Evolutionary conservation across 2,888 invertebrate genomes (phyloP), one percentile per base, ranked within the genome.

Genomic region (Phalera bucephala): DNA sequence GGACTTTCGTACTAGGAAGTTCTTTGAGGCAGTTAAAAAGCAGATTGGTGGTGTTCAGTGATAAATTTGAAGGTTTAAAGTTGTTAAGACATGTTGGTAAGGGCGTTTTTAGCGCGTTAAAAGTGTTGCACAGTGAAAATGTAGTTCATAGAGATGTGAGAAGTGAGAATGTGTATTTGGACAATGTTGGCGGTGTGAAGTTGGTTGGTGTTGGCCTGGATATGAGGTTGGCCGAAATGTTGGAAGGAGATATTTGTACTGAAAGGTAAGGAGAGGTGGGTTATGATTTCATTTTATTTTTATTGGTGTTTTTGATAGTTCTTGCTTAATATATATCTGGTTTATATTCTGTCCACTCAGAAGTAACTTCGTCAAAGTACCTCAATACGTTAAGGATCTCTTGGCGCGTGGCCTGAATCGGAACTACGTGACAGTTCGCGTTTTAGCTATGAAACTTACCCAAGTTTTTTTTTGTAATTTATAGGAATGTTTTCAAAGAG

Each of bases 121-220:
- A 93, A 22, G 96, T 93, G 71, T 85, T 98, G 36, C 97, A 98
- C 71, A 91, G 93, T 55, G 94, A 94, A 45, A 94, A 95, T 48
- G 93, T 97, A 1, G 93, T 96, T 9, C 97, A 98, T 72, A 94
- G 94, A 63, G 94, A 96, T 76, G 81, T 98, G n/a, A 85, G 94
- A 41, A 93, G 93, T 57, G 92, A 93, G 11, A 94, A 93, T 50
- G 92, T 96, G 35, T 94, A 93, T 67, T 84, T 96, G 70, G 94
- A 94, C 58, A 91, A 92, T 31, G 78, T 78, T 36, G 95, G 95
- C 27, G 84, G 67, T 9, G 88, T 90, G 1, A 80, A 92, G 66
- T 57, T 96, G 36, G 91, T 93, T 2, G 94, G 95, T 54, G 95
- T 93, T 56, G 93, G 94, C 45, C 79, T 96, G 41, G 94, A 95